phyloP scores from a whole-genome alignment of 2,113 vertebrate genomes.

The Maccullochella peelii region DNA sequence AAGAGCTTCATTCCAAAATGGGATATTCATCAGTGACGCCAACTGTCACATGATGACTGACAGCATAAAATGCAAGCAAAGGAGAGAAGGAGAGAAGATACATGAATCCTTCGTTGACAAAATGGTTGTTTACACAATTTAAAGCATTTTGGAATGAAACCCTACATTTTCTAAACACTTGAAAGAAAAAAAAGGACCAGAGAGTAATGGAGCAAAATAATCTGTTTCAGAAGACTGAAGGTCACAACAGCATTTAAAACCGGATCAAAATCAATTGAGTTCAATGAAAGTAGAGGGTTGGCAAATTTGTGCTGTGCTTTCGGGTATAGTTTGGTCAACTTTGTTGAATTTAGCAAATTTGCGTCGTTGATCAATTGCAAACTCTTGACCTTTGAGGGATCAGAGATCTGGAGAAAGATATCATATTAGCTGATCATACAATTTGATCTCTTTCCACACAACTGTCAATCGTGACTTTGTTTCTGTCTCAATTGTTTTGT shows the following conservation, averaged over 20 bases:
- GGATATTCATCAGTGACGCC: constrained; percentile 9
- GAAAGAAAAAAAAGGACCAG: background rate
- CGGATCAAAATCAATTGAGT: background rate
- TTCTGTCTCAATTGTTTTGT: constrained; percentile 24
- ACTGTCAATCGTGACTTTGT: constrained; percentile 9
- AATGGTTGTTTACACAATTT: constrained; percentile 6
- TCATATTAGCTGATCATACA: background rate
- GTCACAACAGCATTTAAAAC: background rate
- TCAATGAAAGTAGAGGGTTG: no score
- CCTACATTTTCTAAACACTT: background rate
- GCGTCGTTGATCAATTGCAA: no score
- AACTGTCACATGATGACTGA: constrained; percentile 19
- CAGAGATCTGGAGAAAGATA: background rate
- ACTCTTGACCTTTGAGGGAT: background rate
- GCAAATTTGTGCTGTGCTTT: no score
- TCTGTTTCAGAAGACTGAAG: background rate
- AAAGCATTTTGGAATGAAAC: constrained; percentile 40
- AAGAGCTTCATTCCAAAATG: constrained; percentile 37
- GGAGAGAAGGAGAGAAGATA: constrained; percentile 10
- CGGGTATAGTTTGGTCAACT: background rate
- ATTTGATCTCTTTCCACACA: background rate
- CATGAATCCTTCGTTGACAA: constrained; percentile 10
- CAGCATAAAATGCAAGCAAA: constrained; percentile 22
- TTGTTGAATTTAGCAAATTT: background rate
- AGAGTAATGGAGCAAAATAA: background rate